Evolutionary conservation across 2,888 invertebrate species (phyloP), one percentile per base, ranked within the genome.

Genomic region (Cataglyphis rosenhaueri): DNA sequence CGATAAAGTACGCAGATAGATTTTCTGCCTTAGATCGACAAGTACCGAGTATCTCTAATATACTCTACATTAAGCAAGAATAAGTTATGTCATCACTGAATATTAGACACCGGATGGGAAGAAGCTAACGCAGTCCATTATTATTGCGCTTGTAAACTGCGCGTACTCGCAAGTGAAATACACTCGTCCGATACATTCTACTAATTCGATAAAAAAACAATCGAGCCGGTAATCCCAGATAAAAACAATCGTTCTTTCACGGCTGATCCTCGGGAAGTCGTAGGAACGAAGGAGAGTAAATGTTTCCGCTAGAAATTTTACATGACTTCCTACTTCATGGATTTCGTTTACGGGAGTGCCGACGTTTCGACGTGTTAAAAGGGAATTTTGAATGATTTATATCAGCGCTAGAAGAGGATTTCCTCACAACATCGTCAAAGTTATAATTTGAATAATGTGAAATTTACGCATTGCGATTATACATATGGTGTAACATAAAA

Each of bases 261-360:
- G 73, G 41, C 78, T 71, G 78, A 79, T 79, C 73, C 73, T 32
- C 35, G 25, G 25, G 12, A 61, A 79, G 59, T 79, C 59, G 78
- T 12, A 48, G 59, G 44, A 79, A 59, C 44, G 79, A 55, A 82
- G 41, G n/a, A 55, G 62, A 73, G 79, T 86, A 82, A 85, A 84
- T 81, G 75, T 84, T 82, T 86, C 84, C 79, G 52, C 82, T 66
- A 44, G 64, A 81, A 84, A 84, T 70, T 84, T 82, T 74, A 61
- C 83, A 64, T 48, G 57, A 74, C 82, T 76, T 76, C 55, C 65
- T 81, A 83, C 76, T 81, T 68, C 70, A 35, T 55, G 35, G 75
- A 35, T 68, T 48, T 44, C 29, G 55, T 79, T 68, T 79, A 64
- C 64, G 44, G 18, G 3, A 41, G 55, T 32, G 57, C 29, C 29